Evolutionary conservation across 1,140 invertebrate genomes (phyloP).

Genomic region (Sitobion miscanthi): DNA sequence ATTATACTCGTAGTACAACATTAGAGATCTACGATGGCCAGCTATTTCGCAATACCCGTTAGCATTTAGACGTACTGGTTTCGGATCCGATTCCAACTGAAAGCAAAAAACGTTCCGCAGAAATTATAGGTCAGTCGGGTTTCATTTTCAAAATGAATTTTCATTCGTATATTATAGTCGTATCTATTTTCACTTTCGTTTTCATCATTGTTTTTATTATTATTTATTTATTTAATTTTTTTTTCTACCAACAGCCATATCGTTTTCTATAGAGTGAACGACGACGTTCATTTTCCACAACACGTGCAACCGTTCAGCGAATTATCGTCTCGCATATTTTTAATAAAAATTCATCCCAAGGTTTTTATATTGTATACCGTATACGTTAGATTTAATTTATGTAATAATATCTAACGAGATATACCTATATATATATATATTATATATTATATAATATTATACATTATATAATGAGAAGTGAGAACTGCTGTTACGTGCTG

Average conservation of each 20-base stretch:
- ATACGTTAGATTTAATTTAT: background rate
- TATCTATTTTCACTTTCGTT: constrained; percentile 23
- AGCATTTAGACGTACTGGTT: background rate
- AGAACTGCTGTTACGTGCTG: background rate
- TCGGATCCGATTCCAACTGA: background rate
- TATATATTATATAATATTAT: too few relatives aligned
- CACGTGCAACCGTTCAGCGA: constrained; percentile 1
- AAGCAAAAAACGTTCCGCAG: background rate
- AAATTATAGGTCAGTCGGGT: background rate
- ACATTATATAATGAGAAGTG: background rate
- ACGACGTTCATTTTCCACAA: background rate
- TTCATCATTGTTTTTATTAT: constrained; percentile 12
- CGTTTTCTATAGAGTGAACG: background rate
- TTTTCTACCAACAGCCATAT: background rate
- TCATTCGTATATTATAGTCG: background rate
- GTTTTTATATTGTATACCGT: background rate
- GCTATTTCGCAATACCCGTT: background rate
- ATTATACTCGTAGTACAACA: background rate
- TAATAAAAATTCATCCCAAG: background rate
- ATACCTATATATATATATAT: background rate
- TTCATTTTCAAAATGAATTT: constrained; percentile 23
- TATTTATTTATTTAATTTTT: background rate
- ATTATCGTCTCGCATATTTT: background rate
- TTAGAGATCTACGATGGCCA: background rate
- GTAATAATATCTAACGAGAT: background rate